Conservation (phyloP, 1,140 invertebrate species). For the Agrypnia vestita region DNA sequence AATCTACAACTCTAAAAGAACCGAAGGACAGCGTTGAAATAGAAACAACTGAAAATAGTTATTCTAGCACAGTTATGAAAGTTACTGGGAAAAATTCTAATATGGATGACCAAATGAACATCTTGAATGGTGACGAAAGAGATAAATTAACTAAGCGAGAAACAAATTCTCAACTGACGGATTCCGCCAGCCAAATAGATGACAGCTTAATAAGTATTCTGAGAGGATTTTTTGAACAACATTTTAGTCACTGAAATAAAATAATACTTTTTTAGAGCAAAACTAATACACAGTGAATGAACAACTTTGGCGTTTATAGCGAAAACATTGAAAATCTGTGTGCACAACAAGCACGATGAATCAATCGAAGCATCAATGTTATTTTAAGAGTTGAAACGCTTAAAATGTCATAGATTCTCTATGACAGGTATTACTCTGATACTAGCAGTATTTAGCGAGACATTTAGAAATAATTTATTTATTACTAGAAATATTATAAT, state of each 20-base stretch:
- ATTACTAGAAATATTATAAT: slow-evolving; percentile 54
- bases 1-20: slow-evolving; percentile 1
- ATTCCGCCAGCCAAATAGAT: slow-evolving; percentile 52
- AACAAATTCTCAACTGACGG: slow-evolving; percentile 55
- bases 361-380: slow-evolving; percentile 24
- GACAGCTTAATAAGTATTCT: slow-evolving; percentile 58
- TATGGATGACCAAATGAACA: slow-evolving; percentile 37
- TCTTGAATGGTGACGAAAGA: slow-evolving; percentile 30
- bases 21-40: slow-evolving; percentile 3
- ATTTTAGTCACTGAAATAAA: slow-evolving; percentile 54
- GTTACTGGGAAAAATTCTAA: slow-evolving; percentile 41
- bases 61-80: slow-evolving; percentile 57
- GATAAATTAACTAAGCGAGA: slow-evolving; percentile 59
- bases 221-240: slow-evolving; percentile 57
- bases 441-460: slow-evolving; percentile 59
- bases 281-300: slow-evolving; percentile 32
- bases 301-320: slow-evolving; percentile 9
- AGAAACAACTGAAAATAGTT: slow-evolving; percentile 43
- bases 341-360: slow-evolving; percentile 5
- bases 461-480: slow-evolving; percentile 61
- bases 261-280: slow-evolving; percentile 10
- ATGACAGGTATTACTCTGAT: slow-evolving; percentile 51
- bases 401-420: slow-evolving; percentile 55
- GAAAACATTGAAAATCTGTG: neutral
- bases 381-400: slow-evolving; percentile 56